phyloP scores from a whole-genome alignment of 2,797 vertebrate genomes.

The Scomberomorus guttatus region DNA sequence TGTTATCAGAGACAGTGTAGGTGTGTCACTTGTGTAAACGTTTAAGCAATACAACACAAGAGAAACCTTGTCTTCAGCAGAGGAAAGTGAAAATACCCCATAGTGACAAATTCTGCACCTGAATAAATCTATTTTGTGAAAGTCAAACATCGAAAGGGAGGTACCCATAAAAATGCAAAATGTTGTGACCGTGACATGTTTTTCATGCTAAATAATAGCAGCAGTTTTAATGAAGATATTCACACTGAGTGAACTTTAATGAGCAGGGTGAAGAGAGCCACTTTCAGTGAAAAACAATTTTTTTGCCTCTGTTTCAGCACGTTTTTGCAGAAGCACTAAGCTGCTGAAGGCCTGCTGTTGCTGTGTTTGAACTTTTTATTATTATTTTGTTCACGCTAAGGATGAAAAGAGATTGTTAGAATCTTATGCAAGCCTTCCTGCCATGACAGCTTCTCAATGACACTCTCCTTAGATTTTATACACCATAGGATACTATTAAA shows the following conservation, averaged over 20 bases:
- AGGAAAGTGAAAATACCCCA: not conserved
- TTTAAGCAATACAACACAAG: not conserved
- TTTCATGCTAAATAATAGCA: not conserved
- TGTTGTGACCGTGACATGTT: not conserved
- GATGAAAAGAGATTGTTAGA: not conserved
- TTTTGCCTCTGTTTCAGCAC: constrained; percentile 7
- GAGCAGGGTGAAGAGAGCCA: constrained; percentile 16
- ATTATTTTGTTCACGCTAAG: not conserved
- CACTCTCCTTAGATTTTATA: not conserved
- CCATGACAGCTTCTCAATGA: not conserved
- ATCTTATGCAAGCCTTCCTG: not conserved
- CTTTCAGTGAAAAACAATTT: not conserved
- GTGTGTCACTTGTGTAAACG: constrained; percentile 4
- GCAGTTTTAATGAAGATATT: no score
- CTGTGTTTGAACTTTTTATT: not conserved
- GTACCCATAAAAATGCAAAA: not conserved
- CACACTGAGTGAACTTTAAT: constrained; percentile 16
- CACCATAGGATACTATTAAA: not conserved
- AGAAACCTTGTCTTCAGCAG: not conserved
- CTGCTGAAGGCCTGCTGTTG: not conserved
- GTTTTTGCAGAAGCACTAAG: not conserved
- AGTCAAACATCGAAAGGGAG: constrained; percentile 5
- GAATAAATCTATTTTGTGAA: not conserved
- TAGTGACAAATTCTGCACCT: not conserved
- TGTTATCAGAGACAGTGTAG: constrained; percentile 1